Evolutionary conservation across 2,888 invertebrate species (phyloP), one percentile per base, ranked within the genome.

Genomic region (Synergus japonicus): DNA sequence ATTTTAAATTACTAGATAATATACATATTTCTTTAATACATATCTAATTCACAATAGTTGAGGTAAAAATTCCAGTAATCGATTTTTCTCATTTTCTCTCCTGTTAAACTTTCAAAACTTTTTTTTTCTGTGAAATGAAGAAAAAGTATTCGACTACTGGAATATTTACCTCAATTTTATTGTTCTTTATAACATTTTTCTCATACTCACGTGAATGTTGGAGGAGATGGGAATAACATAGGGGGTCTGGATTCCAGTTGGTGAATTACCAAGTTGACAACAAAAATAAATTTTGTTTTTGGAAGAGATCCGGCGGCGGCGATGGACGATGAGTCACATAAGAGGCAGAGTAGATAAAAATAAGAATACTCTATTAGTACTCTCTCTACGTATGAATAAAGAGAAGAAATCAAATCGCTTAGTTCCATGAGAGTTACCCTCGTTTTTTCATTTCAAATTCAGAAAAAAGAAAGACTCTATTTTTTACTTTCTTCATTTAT

Each of bases 191-290:
- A 18, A 4, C 22, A 60, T 2, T 60, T 49, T 79, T n/a, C n/a
- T 69, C 66, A 79, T 78, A 90, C 90, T 90, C 89, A 90, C 91
- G 90, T 90, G 90, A 83, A 89, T 85, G 82, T 88, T 82, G 81
- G 87, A 83, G 83, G 88, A 88, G 86, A 89, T 85, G 78, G 91
- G 89, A 84, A 90, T 73, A 79, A 86, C 82, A 58, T 84, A 86
- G 80, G 88, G 86, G 77, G 83, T 83, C 89, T 89, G 86, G 78
- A 76, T n/a, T 44, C 69, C 60, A 81, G 77, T 83, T 76, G 82
- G 81, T 78, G 80, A 76, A 81, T 78, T 79, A 81, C 76, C 80
- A 66, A 77, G 81, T 83, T 76, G 78, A 80, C 79, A 8, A 41
- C 77, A 79, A 80, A 79, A 78, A 78, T 66, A 81, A 69, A 78